Conservation (phyloP, 2,797 vertebrate genomes). For the Picus viridis region DNA sequence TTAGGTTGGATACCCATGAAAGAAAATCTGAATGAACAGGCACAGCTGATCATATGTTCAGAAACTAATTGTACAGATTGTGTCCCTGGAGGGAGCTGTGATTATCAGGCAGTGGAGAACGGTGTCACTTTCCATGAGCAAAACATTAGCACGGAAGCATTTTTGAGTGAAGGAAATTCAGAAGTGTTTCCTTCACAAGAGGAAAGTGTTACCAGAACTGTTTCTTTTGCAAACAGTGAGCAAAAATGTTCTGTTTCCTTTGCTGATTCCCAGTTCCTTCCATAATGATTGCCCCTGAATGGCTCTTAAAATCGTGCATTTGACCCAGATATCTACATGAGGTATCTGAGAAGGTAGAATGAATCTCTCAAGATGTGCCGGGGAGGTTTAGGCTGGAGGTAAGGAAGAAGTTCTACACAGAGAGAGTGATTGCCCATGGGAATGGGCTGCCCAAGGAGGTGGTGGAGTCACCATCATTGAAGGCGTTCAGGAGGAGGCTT, state of each 20-base stretch:
- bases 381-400: no score
- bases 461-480: no score
- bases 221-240: not conserved
- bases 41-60: not conserved
- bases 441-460: no score
- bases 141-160: not conserved
- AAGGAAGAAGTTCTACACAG: no score
- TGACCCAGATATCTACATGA: not conserved
- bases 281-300: not conserved
- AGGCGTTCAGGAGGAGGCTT: no score
- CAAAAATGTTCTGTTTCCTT: not conserved
- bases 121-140: not conserved
- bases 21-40: not conserved
- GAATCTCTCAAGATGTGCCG: not conserved
- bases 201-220: no score
- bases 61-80: not conserved
- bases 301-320: not conserved
- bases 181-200: not conserved
- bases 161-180: not conserved
- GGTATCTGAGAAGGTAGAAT: not conserved
- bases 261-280: not conserved
- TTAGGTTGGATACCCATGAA: not conserved
- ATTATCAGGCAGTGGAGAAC: not conserved
- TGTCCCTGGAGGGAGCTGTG: not conserved
- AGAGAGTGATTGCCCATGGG: no score